Base-by-base conservation (phyloP, 2,888 invertebrate species). In the Corythucha ciliata region DNA sequence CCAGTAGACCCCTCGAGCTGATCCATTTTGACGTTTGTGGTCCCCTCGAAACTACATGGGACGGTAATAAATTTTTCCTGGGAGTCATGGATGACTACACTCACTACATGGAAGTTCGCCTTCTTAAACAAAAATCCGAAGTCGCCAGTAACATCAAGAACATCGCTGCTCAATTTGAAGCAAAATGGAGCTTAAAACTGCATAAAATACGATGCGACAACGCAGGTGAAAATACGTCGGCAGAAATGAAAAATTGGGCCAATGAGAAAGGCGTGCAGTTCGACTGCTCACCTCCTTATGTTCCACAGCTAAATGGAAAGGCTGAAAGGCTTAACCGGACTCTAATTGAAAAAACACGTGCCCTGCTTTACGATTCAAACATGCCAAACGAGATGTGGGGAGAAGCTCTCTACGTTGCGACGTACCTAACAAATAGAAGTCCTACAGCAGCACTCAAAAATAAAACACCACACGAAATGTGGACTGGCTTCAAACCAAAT, bases 301-400 rank as follows among this genome's bases (percentile, higher is more conserved):
- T 29, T 4, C 44, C 44, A 12, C 27, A 44, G n/a, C 20, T 44
- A 12, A 44, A 44, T 16, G 44, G 14, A n/a, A 44, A 42, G 18
- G 10, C 27, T 18, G 24, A 48, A 22, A 24, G 44, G 21, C 34
- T 34, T n/a, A 34, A 21, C 8, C 32, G 46, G 16, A 33, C 33
- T 16, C n/a, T 46, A 3, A 46, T 46, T 20, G 46, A 46, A 12
- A 46, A 46, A 46, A 25, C 34, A 16, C 32, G 46, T 4, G 46
- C 46, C 2, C 24, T 46, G 4, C 32, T 46, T 8, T 22, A 20
- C 34, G 46, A 46, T n/a, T 46, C 22, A 4, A 25, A 10, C 6
- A n/a, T 32, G 22, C 33, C 22, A 3, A 14, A 10, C 6, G 34
- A 46, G n/a, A 20, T 46, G 32, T 46, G 46, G 46, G 46, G 46